phyloP scores from a whole-genome alignment of 2,888 invertebrate genomes.

The Nomada fabriciana region DNA sequence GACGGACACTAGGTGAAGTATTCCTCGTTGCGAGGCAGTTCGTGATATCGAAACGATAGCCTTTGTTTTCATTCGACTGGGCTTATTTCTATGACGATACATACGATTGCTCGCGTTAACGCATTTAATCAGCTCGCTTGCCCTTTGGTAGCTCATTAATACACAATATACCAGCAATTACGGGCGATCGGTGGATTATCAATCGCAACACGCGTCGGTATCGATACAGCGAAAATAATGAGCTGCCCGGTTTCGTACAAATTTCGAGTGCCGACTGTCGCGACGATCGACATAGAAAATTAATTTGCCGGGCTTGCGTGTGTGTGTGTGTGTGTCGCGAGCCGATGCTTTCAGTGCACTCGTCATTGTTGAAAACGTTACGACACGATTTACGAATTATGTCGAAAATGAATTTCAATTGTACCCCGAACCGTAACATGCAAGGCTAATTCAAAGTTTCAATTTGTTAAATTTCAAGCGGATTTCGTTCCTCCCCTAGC shows the following conservation, averaged over 20 bases:
- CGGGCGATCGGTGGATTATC: conserved; percentile 22
- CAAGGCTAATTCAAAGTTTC: too few relatives aligned
- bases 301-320: too few relatives aligned
- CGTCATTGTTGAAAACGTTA: too few relatives aligned
- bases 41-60: conserved; percentile 9
- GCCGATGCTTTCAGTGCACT: too few relatives aligned
- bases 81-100: conserved; percentile 16
- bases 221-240: conserved; percentile 25
- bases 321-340: too few relatives aligned
- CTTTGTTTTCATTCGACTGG: conserved; percentile 7
- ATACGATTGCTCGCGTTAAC: conserved; percentile 18
- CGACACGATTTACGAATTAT: too few relatives aligned
- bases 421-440: too few relatives aligned
- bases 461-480: too few relatives aligned
- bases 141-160: conserved; percentile 25
- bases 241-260: neutral
- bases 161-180: conserved; percentile 23
- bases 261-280: neutral
- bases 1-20: neutral
- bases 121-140: neutral
- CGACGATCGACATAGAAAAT: too few relatives aligned
- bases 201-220: neutral
- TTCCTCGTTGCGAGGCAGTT: neutral
- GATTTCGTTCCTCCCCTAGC: too few relatives aligned
- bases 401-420: too few relatives aligned